Base-by-base conservation (phyloP, 2,113 vertebrate species). In the Prietella phreatophila region DNA sequence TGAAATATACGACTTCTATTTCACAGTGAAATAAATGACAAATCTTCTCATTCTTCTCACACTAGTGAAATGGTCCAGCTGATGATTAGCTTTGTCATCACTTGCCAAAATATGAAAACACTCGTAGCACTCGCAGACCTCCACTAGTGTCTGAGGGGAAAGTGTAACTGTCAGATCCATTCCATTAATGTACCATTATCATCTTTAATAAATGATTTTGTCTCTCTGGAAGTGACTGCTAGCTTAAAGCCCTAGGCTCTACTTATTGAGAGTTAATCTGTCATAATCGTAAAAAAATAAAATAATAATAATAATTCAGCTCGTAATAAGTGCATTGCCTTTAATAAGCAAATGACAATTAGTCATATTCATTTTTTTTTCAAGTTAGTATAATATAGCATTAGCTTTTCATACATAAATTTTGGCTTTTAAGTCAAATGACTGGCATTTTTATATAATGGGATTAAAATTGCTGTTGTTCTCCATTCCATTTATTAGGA, bases 191-290 rank as follows among this genome's bases (percentile, higher is more conserved):
- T 36, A 71, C 47, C 22, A 67, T 84, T 53, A 65, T 56, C 63
- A 55, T 42, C 61, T 84, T 84, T 53, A 84, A 84, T 82, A 42
- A 71, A 84, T 53, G 15, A 84, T 65, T 55, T 55, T 65, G 69
- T 67, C 39, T 53, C 83, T 47, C 63, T 25, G 65, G 47, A 47
- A 71, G 42, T 53, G 47, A 33, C 42, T 33, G 25, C 42, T 55
- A 55, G 47, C 65, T 47, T 53, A 69, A 69, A 69, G 10, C 82
- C 27, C 82, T 13, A 30, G 17, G 8, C n/a, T 53, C 55, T 69
- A 69, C 63, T 84, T 69, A 84, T 20, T 22, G 82, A 50, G 82
- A 84, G 39, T 67, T 67, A 84, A 84, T 50, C 39, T 84, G 82
- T 83, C 82, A 83, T 50, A 67, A 50, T 83, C 20, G 9, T 61